Base-by-base conservation (phyloP, 1,140 invertebrate genomes). In the Drusus annulatus region DNA sequence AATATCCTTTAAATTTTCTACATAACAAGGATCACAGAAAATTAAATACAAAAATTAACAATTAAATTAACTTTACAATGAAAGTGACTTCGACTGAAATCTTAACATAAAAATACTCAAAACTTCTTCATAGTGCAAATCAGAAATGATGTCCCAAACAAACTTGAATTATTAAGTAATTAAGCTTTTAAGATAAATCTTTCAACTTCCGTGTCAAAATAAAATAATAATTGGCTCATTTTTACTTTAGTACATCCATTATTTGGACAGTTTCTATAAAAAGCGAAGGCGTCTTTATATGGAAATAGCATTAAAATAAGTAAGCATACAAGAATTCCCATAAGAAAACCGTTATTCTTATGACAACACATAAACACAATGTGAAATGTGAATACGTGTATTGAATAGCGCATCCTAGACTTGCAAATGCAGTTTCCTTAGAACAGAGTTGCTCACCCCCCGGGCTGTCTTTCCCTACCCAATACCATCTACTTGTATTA, bases 21-120 rank as follows among this genome's bases (percentile, higher is more conserved):
- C 36, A 69, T 69, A 69, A 69, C 65, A 69, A 69, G 65, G 65
- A 69, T 69, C 65, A 69, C 65, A 69, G 65, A 69, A 69, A 69
- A 69, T 19, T 36, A 69, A 69, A 69, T 69, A 69, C 65, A 69
- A 69, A 69, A 65, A 60, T 60, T 23, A 21, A 21, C 28, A 65
- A 28, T 65, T 65, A 65, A 21, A 65, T 65, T 25, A 28, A 65
- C 8, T 13, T 45, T 45, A 65, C 56, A 58, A 58, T 23, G 21
- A 28, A 8, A 28, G 1, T 8, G 60, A 25, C 21, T 25, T 65
- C 62, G 10, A 16, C 25, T 7, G 62, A 65, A 16, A 28, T 28
- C 60, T n/a, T 25, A 63, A 63, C 1, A 28, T 28, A 63, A 25
- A 65, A 65, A 31, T 65, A 65, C 36, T 31, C 2, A 28, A 65